Percentiles rank a stretch among this genome's conserved stretches.
These are phyloP conservation scores for Microdon myrmicae DNA, from an alignment of 2,888 invertebrate genomes.

Conservation along the genomic window DNA sequence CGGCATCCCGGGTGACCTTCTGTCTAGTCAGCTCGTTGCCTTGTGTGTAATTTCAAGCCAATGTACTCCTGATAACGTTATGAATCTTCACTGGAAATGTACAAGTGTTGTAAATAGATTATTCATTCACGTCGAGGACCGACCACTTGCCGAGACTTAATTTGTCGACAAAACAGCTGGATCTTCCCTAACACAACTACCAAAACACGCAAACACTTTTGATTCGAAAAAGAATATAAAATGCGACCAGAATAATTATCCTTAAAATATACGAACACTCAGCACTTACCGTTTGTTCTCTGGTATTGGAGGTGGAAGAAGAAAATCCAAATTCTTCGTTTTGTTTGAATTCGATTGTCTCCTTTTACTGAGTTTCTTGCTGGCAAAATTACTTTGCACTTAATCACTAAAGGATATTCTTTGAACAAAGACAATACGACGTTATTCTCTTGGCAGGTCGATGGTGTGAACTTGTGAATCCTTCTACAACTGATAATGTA, in stretches of 20 bases:
- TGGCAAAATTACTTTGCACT: conserved; percentile 34
- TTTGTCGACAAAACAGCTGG: conserved; percentile 48
- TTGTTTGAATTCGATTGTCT: neutral
- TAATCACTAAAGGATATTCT: neutral
- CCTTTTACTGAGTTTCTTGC: neutral
- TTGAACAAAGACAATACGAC: neutral
- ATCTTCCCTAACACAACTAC: conserved; percentile 45
- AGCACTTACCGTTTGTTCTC: conserved; percentile 45
- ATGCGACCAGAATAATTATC: neutral
- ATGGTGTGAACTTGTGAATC: too few relatives aligned
- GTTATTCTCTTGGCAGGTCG: neutral
- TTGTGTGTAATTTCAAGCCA: too few relatives aligned
- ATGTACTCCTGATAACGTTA: too few relatives aligned
- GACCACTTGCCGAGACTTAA: conserved; percentile 34
- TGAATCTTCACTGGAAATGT: conserved; percentile 12
- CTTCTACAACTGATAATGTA: too few relatives aligned
- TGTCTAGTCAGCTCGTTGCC: too few relatives aligned
- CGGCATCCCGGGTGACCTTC: too few relatives aligned
- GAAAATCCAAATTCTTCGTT: neutral
- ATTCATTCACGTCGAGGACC: conserved; percentile 36
- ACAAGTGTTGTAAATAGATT: conserved; percentile 27
- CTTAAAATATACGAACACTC: neutral
- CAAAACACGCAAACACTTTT: conserved; percentile 27
- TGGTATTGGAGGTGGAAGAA: conserved; percentile 5
- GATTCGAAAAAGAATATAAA: conserved; percentile 13